Percentiles rank a stretch among this genome's conserved stretches.
Conservation (phyloP, 2,797 vertebrate species). For the Pipistrellus pipistrellus region DNA sequence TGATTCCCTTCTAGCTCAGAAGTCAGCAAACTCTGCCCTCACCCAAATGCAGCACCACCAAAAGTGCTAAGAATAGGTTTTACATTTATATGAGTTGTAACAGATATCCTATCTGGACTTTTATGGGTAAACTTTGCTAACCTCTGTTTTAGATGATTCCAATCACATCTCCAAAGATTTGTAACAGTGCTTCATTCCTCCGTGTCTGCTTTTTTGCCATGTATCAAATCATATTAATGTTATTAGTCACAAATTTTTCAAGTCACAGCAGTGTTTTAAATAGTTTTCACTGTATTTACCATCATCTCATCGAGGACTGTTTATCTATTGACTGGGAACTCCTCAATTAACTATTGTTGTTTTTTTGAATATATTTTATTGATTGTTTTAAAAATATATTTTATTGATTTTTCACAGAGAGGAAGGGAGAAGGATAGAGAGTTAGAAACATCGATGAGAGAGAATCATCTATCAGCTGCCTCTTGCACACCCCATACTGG, state of each 20-base stretch:
- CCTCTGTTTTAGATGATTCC: constrained; percentile 11
- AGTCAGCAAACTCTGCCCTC: neutral
- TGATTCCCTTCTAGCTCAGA: neutral
- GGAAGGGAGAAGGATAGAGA: no score
- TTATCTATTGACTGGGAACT: neutral
- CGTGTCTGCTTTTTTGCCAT: constrained; percentile 17
- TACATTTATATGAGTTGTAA: neutral
- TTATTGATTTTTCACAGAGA: no score
- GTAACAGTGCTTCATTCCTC: neutral
- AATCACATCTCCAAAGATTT: neutral
- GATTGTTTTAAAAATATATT: no score
- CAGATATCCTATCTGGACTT: neutral
- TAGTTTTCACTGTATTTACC: neutral
- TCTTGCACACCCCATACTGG: no score
- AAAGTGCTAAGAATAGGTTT: constrained; percentile 7
- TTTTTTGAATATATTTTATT: no score
- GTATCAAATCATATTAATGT: neutral
- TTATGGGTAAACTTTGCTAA: neutral
- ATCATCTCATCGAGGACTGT: neutral
- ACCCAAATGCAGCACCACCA: neutral
- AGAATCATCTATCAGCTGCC: no score
- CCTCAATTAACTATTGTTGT: neutral
- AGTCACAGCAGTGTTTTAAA: neutral
- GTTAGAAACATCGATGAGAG: no score
- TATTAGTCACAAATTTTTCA: constrained; percentile 17